Evolutionary conservation across 2,888 invertebrate species (phyloP).

Genomic region (Allophyes oxyacanthae): DNA sequence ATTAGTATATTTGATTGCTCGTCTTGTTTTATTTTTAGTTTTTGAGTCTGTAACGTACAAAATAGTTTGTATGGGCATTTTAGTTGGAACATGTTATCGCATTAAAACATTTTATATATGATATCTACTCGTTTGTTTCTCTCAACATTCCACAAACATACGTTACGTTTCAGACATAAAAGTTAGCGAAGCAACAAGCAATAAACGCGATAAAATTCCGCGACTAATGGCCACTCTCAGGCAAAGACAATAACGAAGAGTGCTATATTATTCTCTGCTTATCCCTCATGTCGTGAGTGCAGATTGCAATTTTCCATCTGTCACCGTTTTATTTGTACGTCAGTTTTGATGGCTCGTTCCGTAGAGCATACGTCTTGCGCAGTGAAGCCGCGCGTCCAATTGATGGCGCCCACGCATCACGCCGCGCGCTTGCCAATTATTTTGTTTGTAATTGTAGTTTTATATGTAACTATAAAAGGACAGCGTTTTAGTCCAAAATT

Average conservation of each 20-base stretch:
- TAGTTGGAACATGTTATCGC: conserved; percentile 27
- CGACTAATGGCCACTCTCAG: conserved; percentile 46
- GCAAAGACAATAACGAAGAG: conserved; percentile 43
- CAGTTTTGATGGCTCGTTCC: conserved; percentile 71
- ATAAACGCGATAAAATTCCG: conserved; percentile 49
- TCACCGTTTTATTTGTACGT: conserved; percentile 67
- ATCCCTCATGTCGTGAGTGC: conserved; percentile 53
- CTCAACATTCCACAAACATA: conserved; percentile 40
- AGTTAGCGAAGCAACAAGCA: conserved; percentile 43
- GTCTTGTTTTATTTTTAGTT: conserved; percentile 10
- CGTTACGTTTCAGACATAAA: conserved; percentile 38
- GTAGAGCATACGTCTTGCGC: conserved; percentile 58
- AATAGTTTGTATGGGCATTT: conserved; percentile 15
- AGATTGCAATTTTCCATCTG: conserved; percentile 66
- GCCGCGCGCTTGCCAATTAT: conserved; percentile 26
- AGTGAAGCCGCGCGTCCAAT: conserved; percentile 51
- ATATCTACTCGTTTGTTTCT: conserved; percentile 35
- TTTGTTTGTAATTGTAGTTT: conserved; percentile 43
- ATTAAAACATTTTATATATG: conserved; percentile 19
- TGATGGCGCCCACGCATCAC: conserved; percentile 60
- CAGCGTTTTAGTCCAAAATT: conserved; percentile 2
- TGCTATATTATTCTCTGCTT: conserved; percentile 51
- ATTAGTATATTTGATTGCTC: conserved; percentile 23
- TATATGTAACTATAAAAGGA: conserved; percentile 5
- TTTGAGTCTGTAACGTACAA: neutral